Conservation (phyloP, 2,113 vertebrate genomes). For the Pyrgilauda ruficollis region DNA sequence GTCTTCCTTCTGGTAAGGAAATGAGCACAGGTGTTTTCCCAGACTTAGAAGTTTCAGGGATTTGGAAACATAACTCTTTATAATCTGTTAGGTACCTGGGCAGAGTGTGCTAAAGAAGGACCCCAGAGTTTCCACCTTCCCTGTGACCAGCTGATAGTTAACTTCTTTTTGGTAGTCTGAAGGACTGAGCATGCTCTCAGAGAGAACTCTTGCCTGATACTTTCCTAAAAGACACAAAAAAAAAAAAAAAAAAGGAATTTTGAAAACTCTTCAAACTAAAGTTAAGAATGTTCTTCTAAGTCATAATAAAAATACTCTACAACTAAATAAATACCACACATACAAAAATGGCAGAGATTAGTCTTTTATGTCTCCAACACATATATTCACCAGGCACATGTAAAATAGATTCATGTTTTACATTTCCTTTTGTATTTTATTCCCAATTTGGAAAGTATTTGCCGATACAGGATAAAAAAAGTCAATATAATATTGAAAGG, state of each 20-base stretch:
- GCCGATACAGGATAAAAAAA: background rate
- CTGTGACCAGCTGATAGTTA: slow-evolving; percentile 85
- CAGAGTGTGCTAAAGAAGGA: slow-evolving; percentile 88
- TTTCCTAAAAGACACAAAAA: slow-evolving; percentile 78
- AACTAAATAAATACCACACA: background rate
- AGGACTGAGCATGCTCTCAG: slow-evolving; percentile 88
- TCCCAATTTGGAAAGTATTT: background rate
- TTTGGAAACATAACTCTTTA: background rate
- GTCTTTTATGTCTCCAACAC: background rate
- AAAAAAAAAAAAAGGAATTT: background rate
- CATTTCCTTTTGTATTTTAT: background rate
- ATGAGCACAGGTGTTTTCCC: background rate
- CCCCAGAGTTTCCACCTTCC: slow-evolving; percentile 84
- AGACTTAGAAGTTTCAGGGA: background rate
- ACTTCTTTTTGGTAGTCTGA: slow-evolving; percentile 89
- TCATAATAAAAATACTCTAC: background rate
- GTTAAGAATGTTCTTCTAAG: background rate
- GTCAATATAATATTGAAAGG: background rate
- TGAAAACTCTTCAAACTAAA: background rate
- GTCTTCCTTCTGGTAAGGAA: background rate
- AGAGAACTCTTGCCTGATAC: slow-evolving; percentile 89
- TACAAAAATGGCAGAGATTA: background rate
- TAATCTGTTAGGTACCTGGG: slow-evolving; percentile 76
- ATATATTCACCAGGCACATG: background rate
- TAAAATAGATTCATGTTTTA: background rate